A percentile compares a stretch with the other conserved stretches of the same genome.
Evolutionary conservation across 2,797 vertebrate species (phyloP).

Genomic region (Neostethus bicornis): DNA sequence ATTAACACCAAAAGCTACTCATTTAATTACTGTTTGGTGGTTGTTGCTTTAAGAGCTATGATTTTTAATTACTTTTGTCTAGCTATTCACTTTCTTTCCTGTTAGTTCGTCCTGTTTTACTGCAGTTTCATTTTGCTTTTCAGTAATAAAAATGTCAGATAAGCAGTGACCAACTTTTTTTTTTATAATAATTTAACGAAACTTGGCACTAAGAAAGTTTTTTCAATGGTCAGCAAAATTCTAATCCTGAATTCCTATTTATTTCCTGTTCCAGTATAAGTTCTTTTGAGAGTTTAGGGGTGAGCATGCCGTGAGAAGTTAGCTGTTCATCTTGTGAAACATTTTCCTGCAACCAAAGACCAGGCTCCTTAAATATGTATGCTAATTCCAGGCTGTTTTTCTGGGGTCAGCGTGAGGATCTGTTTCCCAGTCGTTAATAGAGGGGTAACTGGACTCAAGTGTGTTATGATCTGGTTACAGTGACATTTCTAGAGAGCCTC

Average conservation of each 20-base stretch:
- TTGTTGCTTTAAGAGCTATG: no score
- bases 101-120: no score
- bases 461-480: constrained; percentile 71
- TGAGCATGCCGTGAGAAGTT: constrained; percentile 6
- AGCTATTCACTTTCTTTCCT: no score
- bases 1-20: no score
- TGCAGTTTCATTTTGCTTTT: no score
- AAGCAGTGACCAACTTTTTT: no score
- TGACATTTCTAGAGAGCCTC: constrained; percentile 74
- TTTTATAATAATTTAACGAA: no score
- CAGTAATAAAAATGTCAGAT: no score
- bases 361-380: constrained; percentile 60
- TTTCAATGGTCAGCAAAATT: no score
- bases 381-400: constrained; percentile 66
- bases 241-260: neutral
- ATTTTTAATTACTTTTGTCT: no score
- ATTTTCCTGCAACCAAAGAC: constrained; percentile 62
- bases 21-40: no score
- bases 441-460: constrained; percentile 72
- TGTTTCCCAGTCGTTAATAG: constrained; percentile 70
- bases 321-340: constrained; percentile 56
- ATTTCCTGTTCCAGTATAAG: neutral
- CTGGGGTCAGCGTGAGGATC: constrained; percentile 69
- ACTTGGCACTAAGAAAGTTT: no score
- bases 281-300: neutral